These are phyloP conservation scores for Ptychobarbus kaznakovi DNA, from an alignment of 2,797 vertebrate species.

Conservation along the genomic window DNA sequence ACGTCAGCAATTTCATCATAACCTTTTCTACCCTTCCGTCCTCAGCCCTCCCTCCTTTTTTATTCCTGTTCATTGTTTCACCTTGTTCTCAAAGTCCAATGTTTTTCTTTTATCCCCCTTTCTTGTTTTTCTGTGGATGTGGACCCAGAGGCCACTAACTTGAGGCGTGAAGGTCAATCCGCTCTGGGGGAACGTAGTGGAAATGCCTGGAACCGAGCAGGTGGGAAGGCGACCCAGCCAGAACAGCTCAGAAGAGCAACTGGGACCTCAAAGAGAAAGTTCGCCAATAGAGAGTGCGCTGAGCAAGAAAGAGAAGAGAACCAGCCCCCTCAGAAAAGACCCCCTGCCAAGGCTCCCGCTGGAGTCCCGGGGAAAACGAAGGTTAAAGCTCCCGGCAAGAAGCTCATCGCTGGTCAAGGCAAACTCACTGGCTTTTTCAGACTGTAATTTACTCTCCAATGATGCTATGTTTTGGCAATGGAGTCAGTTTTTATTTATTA, in stretches of 20 bases:
- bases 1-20: constrained; percentile 77
- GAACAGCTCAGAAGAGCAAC: constrained; percentile 70
- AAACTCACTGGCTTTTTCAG: constrained; percentile 91
- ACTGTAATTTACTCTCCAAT: constrained; percentile 70
- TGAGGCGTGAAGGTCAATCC: constrained; percentile 58
- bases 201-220: constrained; percentile 75
- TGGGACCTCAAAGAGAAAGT: constrained; percentile 84
- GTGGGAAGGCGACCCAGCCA: constrained; percentile 69
- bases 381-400: constrained; percentile 76
- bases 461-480: background rate
- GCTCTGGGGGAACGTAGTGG: constrained; percentile 75
- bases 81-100: constrained; percentile 58
- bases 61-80: constrained; percentile 20
- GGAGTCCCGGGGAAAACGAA: constrained; percentile 68
- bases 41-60: constrained; percentile 17
- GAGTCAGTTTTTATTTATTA: constrained; percentile 28
- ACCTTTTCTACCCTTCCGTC: constrained; percentile 25
- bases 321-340: constrained; percentile 80
- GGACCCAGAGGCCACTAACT: constrained; percentile 55
- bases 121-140: constrained; percentile 63
- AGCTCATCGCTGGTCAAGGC: constrained; percentile 87
- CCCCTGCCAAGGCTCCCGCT: constrained; percentile 65
- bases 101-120: background rate
- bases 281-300: constrained; percentile 73
- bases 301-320: constrained; percentile 77